Percentiles rank a stretch among this genome's conserved stretches.
phyloP scores from a whole-genome alignment of 2,888 invertebrate species.

The Pristionchus arcanus region DNA sequence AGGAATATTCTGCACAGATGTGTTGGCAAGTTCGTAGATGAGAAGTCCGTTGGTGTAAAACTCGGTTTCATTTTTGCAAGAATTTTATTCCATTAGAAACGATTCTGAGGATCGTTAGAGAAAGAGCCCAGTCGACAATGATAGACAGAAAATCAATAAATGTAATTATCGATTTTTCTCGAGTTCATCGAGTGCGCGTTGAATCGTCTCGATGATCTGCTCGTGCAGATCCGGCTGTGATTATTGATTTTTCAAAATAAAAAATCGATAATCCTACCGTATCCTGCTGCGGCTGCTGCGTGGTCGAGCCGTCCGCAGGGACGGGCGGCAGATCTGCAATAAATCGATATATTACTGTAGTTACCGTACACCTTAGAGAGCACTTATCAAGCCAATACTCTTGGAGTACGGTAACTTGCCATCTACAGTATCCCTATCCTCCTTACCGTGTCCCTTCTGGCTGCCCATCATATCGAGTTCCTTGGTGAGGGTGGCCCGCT shows the following conservation, averaged over 20 bases:
- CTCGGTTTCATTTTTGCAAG: too few species aligned
- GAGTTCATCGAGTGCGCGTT: slow-evolving; percentile 24
- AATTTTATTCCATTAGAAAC: slow-evolving; percentile 17
- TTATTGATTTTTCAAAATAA: neutral
- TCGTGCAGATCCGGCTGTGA: slow-evolving; percentile 29
- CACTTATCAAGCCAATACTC: too few species aligned
- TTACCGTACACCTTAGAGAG: too few species aligned
- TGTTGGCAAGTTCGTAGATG: too few species aligned
- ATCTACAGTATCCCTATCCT: neutral
- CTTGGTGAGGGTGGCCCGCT: slow-evolving; percentile 34
- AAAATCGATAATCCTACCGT: neutral
- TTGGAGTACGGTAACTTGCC: neutral
- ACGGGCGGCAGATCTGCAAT: slow-evolving; percentile 3
- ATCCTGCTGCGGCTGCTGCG: slow-evolving; percentile 36
- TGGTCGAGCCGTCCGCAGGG: neutral
- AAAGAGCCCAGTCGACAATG: neutral
- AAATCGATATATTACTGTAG: too few species aligned
- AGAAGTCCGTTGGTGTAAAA: too few species aligned
- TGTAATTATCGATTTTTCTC: neutral
- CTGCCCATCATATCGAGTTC: slow-evolving; percentile 30
- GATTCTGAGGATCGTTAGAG: slow-evolving; percentile 25
- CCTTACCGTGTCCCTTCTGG: slow-evolving; percentile 13
- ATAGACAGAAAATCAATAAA: too few species aligned
- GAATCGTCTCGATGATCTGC: slow-evolving; percentile 32
- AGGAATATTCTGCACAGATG: neutral